Conservation (phyloP, 1,140 invertebrate species). For the Streblospio benedicti region DNA sequence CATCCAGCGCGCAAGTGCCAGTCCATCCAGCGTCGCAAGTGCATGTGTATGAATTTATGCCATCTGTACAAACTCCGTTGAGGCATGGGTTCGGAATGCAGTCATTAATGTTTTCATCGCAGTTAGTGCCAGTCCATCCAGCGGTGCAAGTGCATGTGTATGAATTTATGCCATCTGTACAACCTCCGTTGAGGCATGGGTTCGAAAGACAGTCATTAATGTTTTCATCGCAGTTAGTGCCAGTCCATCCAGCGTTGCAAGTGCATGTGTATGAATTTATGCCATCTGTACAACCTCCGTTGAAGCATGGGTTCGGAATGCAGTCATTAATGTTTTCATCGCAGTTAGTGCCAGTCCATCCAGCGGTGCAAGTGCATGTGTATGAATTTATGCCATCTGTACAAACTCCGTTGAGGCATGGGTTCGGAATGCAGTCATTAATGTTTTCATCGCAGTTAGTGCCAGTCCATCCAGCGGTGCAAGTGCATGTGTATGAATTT, state of each 20-base stretch:
- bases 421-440: too few relatives aligned
- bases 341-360: too few relatives aligned
- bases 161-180: too few relatives aligned
- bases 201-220: conserved; percentile 71
- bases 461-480: too few relatives aligned
- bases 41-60: conserved; percentile 63
- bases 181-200: conserved; percentile 78
- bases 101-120: conserved; percentile 51
- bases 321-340: conserved; percentile 82
- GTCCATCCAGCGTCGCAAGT: conserved; percentile 79
- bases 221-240: conserved; percentile 33
- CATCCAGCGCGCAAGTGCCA: too few relatives aligned
- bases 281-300: conserved; percentile 76
- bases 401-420: too few relatives aligned
- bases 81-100: conserved; percentile 61
- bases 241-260: conserved; percentile 53
- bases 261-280: conserved; percentile 35
- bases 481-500: too few relatives aligned
- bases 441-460: too few relatives aligned
- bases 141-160: too few relatives aligned
- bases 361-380: too few relatives aligned
- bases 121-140: conserved; percentile 26
- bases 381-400: too few relatives aligned
- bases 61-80: conserved; percentile 82
- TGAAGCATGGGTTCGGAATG: conserved; percentile 79